Base-by-base conservation (phyloP, 2,797 vertebrate species). In the Fringilla coelebs region DNA sequence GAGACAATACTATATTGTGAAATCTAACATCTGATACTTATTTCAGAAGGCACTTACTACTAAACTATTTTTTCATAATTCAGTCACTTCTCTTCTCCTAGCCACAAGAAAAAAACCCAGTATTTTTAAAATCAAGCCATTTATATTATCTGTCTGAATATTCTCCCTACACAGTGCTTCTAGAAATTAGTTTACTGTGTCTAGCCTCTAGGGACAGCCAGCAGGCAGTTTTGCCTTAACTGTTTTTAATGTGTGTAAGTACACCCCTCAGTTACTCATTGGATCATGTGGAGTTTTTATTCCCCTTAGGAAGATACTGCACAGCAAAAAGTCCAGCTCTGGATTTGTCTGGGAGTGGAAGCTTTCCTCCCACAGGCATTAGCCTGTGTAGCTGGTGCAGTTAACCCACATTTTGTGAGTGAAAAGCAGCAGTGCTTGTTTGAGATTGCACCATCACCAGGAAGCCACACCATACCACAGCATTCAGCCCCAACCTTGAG, bases 391-490 rank as follows among this genome's bases (percentile, higher is more conserved):
- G 36, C 57, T 52, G 55, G 2, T 29, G 38, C 13, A 61, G 18
- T 52, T 55, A 81, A 72, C 17, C 36, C 20, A 2, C 24, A 22
- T 45, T 51, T 68, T 3, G 1, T 2, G 5, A 13, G 1, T 58
- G 43, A 41, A 85, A 79, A 79, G 36, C 24, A 51, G 31, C 48
- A 63, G 7, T 10, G 7, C 14, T 78, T 13, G 10, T 60, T 43
- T 43, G n/a, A 71, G 29, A 26, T 19, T 85, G 31, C n/a, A 36
- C 13, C 20, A 24, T 49, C 62, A 34, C 36, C 40, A 31, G 10
- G 10, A 71, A 65, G 5, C 32, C 3, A 2, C 38, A 29, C 11
- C 0, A 0, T n/a, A 16, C 6, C 5, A 2, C 29, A 25, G 60
- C 41, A 10, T 13, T 25, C 48, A 76, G 13, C 41, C 52, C n/a